A percentile compares a stretch with the other conserved stretches of the same genome.
Evolutionary conservation across 2,113 vertebrate genomes (phyloP).

Genomic region (Pholis gunnellus): DNA sequence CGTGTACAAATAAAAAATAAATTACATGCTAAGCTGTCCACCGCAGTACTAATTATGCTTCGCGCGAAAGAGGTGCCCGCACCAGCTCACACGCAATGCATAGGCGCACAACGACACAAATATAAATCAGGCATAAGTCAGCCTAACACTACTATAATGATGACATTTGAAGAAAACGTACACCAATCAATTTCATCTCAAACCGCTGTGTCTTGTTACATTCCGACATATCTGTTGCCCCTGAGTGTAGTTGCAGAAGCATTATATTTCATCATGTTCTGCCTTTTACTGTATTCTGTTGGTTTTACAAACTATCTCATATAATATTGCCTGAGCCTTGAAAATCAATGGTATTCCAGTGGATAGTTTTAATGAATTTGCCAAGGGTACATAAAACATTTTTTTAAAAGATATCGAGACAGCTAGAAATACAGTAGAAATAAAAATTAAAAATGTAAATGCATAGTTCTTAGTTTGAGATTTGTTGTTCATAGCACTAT

Average conservation of each 20-base stretch:
- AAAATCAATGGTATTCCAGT: constrained; percentile 38
- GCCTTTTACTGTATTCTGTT: constrained; percentile 26
- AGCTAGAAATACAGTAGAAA: not conserved
- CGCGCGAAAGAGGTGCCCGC: not conserved
- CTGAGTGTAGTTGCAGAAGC: not conserved
- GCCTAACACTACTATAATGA: not conserved
- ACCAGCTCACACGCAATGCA: not conserved
- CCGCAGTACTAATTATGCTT: not conserved
- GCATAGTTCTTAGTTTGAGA: not conserved
- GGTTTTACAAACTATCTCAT: constrained; percentile 28
- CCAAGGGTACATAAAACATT: constrained; percentile 43
- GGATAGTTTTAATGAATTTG: constrained; percentile 29
- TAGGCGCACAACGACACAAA: not conserved
- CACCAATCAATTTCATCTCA: constrained; percentile 19
- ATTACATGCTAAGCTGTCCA: not conserved
- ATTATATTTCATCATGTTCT: constrained; percentile 21
- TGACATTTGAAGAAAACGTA: constrained; percentile 31
- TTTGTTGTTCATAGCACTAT: not conserved
- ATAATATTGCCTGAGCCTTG: constrained; percentile 43
- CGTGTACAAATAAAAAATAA: not conserved
- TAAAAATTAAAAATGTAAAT: too few species aligned
- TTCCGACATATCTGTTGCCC: not conserved
- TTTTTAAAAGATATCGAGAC: constrained; percentile 29
- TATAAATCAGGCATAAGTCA: not conserved
- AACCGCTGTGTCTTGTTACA: not conserved